A percentile compares a stretch with the other conserved stretches of the same genome.
Conservation (phyloP, 92 coral and sea anemone species). For the Zoanthus sociatus region DNA sequence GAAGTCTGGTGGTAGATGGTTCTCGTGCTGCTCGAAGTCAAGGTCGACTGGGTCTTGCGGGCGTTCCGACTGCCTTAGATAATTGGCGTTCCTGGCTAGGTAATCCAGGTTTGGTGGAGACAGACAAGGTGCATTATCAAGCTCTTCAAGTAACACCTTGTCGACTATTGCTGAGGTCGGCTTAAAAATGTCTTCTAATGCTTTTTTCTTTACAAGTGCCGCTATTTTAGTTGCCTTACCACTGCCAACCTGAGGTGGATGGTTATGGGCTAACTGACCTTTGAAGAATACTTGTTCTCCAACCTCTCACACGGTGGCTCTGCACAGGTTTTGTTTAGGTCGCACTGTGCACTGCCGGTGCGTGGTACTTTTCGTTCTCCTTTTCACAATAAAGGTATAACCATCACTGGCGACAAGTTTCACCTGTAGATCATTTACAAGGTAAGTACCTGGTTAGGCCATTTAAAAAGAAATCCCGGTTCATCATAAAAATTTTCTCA, state of each 20-base stretch:
- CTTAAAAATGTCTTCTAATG: neutral
- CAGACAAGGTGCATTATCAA: neutral
- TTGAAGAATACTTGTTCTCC: constrained; percentile 4
- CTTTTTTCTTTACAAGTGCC: neutral
- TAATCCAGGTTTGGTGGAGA: neutral
- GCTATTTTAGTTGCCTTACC: constrained; percentile 9
- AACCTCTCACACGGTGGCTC: neutral
- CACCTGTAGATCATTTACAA: too few species aligned
- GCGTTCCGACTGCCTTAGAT: neutral
- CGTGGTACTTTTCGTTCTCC: neutral
- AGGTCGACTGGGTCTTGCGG: constrained; percentile 30
- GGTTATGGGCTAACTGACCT: constrained; percentile 5
- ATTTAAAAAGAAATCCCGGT: too few species aligned
- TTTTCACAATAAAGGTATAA: neutral
- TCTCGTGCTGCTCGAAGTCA: neutral
- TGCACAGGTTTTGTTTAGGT: neutral
- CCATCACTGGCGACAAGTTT: neutral
- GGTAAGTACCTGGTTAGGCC: too few species aligned
- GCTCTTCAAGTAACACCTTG: too few species aligned
- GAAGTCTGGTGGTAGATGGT: too few species aligned
- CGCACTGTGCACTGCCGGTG: neutral
- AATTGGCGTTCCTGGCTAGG: neutral
- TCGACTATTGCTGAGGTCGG: too few species aligned
- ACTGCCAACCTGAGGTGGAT: constrained; percentile 22
- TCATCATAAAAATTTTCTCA: too few species aligned